Evolutionary conservation across 2,113 vertebrate species (phyloP), one percentile per base, ranked within the genome.

Genomic region (Myiopsitta monachus): DNA sequence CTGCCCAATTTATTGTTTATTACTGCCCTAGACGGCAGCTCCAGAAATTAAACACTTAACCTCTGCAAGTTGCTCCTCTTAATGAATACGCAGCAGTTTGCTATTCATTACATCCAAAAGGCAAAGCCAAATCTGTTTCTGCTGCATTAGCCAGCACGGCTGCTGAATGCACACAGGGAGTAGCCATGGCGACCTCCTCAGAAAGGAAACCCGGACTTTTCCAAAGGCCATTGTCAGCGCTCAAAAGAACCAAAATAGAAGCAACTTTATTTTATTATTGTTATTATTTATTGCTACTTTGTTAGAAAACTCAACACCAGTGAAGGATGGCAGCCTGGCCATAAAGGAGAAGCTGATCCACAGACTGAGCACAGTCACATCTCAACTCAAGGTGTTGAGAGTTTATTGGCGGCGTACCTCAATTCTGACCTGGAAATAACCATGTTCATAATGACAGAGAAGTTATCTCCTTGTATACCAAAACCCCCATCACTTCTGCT

Each of bases 11-110:
- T 92, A 76, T 81, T 94, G 94, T 92, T 86, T 57, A 63, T 84
- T 67, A 83, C 82, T 87, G 84, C 52, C 88, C 83, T 75, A 47
- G 21, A 80, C 0, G 4, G 88, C 47, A 36, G 90, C 89, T 96
- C 82, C 93, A 85, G 89, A 94, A 96, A 96, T 64, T 91, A 97
- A 92, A 92, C 88, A 90, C 73, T 97, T 96, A 74, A 95, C 96
- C 96, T 95, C 94, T 92, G 84, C 44, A 12, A 96, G 92, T 59
- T n/a, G 87, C 89, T 89, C 75, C 78, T 84, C 87, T 84, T 94
- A 91, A 90, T 85, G 88, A 96, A 92, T 43, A 81, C 39, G 3
- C 83, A 86, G 94, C 79, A 84, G 86, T 70, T 83, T 82, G 70
- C 94, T 92, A 77, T 59, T 88, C 95, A 94, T 69, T 85, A 86